These are phyloP conservation scores for Frankliniella intonsa DNA, from an alignment of 2,888 invertebrate genomes.

Conservation along the genomic window DNA sequence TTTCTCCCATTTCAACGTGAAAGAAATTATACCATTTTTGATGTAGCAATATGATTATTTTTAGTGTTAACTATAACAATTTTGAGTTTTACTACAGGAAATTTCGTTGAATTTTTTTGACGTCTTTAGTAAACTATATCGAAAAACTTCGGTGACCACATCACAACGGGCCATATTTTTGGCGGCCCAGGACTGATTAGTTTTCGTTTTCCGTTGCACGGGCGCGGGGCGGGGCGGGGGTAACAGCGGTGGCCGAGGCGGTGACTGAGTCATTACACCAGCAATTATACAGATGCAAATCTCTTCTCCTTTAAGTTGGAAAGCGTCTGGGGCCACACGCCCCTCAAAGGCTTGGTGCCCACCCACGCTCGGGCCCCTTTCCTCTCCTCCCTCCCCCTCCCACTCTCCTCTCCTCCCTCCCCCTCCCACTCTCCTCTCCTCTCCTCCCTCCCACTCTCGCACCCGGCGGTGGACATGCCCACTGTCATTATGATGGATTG, in stretches of 20 bases:
- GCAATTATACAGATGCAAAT: constrained; percentile 27
- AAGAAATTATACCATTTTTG: no score
- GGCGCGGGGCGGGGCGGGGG: no score
- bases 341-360: background rate
- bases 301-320: constrained; percentile 13
- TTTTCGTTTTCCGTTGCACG: no score
- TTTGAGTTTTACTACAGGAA: no score
- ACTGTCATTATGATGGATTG: background rate
- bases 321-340: constrained; percentile 15
- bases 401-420: background rate
- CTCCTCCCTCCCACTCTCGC: background rate
- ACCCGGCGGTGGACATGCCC: background rate
- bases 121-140: no score
- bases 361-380: background rate
- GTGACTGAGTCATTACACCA: constrained; percentile 16
- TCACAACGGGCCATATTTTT: no score
- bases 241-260: background rate
- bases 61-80: no score
- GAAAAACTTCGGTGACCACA: no score
- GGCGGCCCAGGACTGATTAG: no score
- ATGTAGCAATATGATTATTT: no score
- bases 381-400: background rate
- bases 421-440: background rate
- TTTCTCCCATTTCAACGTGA: no score
- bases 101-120: no score